Evolutionary conservation across 2,888 invertebrate genomes (phyloP).

Genomic region (Xanthia togata): DNA sequence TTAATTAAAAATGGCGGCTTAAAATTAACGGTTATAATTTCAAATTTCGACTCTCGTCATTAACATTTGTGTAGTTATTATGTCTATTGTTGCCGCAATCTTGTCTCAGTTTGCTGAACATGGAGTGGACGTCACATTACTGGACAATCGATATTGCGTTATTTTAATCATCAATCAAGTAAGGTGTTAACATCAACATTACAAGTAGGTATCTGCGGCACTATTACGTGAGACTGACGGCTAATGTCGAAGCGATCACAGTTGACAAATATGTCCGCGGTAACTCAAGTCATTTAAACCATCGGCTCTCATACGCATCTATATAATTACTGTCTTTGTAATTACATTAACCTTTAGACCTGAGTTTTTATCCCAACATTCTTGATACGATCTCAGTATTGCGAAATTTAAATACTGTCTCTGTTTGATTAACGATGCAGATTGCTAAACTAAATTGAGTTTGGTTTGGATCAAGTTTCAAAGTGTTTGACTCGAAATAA

Average conservation of each 20-base stretch:
- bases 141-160: conserved; percentile 77
- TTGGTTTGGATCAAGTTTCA: conserved; percentile 21
- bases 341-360: conserved; percentile 62
- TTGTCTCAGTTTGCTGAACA: conserved; percentile 65
- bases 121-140: conserved; percentile 59
- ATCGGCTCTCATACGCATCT: conserved; percentile 48
- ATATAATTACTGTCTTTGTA: conserved; percentile 63
- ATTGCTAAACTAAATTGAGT: conserved; percentile 53
- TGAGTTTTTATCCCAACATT: conserved; percentile 19
- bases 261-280: conserved; percentile 71
- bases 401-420: conserved; percentile 36
- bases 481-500: conserved; percentile 21
- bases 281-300: conserved; percentile 65
- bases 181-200: conserved; percentile 66
- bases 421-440: conserved; percentile 56
- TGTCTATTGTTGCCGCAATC: conserved; percentile 67
- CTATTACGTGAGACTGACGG: conserved; percentile 65
- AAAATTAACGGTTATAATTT: conserved; percentile 87
- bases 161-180: conserved; percentile 81
- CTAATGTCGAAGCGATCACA: conserved; percentile 69
- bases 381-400: conserved; percentile 45
- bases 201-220: conserved; percentile 41
- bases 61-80: conserved; percentile 69
- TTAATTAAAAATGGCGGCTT: conserved; percentile 88
- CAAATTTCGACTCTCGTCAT: conserved; percentile 81